Conservation (phyloP, 2,113 vertebrate species). For the Rhea pennata region DNA sequence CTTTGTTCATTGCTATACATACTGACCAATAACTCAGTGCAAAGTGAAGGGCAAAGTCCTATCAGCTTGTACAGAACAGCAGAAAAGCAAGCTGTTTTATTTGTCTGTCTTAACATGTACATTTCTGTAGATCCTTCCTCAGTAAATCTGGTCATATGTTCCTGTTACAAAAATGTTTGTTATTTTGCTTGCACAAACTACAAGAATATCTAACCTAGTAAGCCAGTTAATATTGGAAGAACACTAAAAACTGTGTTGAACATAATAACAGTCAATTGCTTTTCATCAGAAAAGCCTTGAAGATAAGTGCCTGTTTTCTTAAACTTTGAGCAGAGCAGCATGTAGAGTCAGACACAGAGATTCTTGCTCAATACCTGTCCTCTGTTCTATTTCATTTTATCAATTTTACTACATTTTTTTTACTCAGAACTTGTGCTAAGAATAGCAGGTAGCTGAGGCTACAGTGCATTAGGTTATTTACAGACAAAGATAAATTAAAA, state of each 20-base stretch:
- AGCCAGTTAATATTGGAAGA: not conserved
- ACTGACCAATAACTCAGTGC: not conserved
- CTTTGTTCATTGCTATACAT: not conserved
- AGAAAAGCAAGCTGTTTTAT: not conserved
- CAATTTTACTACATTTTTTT: not conserved
- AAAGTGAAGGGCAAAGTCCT: not conserved
- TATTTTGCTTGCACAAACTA: not conserved
- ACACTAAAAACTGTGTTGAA: not conserved
- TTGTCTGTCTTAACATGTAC: not conserved
- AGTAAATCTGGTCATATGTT: not conserved
- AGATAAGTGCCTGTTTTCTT: not conserved
- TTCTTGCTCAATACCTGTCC: not conserved
- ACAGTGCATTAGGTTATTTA: not conserved
- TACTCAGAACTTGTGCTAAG: no score
- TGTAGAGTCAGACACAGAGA: not conserved
- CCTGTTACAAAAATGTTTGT: not conserved
- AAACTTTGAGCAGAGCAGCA: not conserved
- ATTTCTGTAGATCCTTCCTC: not conserved
- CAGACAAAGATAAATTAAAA: conserved; percentile 4
- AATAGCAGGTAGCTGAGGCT: not conserved
- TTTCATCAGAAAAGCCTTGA: not conserved
- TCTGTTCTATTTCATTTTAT: not conserved
- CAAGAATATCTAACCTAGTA: not conserved
- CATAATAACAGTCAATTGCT: not conserved
- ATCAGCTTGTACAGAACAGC: not conserved